Percentiles rank a stretch among this genome's conserved stretches.
Evolutionary conservation across 2,113 vertebrate genomes (phyloP).

Genomic region (Scomber japonicus): DNA sequence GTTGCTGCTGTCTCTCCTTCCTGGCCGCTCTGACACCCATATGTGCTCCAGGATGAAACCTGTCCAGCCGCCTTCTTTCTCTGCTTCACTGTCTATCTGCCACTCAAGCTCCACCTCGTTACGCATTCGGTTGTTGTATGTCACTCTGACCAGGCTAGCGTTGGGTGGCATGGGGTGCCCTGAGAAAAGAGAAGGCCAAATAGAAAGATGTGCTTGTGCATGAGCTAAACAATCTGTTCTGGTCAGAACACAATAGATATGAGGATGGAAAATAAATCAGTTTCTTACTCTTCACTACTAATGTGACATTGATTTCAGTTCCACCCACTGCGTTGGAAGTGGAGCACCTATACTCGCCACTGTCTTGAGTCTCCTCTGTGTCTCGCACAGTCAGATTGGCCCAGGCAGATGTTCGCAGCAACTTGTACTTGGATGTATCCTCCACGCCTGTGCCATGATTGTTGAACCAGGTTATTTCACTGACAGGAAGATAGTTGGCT

Average conservation of each 20-base stretch:
- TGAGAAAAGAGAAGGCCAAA: conserved; percentile 43
- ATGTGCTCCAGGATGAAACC: conserved; percentile 89
- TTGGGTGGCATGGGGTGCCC: conserved; percentile 91
- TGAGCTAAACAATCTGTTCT: not conserved
- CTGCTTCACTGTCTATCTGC: conserved; percentile 78
- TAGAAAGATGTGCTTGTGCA: not conserved
- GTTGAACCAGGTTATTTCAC: conserved; percentile 88
- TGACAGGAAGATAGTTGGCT: conserved; percentile 76
- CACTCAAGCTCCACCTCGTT: conserved; percentile 91
- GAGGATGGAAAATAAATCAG: not conserved
- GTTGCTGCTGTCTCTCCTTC: conserved; percentile 23
- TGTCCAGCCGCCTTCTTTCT: conserved; percentile 71
- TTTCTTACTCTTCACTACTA: conserved; percentile 88
- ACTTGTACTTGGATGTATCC: conserved; percentile 81
- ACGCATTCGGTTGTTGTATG: conserved; percentile 84
- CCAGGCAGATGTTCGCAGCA: conserved; percentile 84
- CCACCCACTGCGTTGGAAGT: conserved; percentile 89
- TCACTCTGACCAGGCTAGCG: conserved; percentile 86
- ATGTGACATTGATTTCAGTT: conserved; percentile 82
- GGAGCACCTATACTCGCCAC: conserved; percentile 88
- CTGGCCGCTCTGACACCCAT: conserved; percentile 66
- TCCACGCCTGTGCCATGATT: conserved; percentile 82
- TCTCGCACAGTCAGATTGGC: conserved; percentile 86
- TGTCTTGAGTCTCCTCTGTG: conserved; percentile 82
- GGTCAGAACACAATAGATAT: too few species aligned